Conservation (phyloP, 2,888 invertebrate genomes). For the Thymelicus sylvestris region DNA sequence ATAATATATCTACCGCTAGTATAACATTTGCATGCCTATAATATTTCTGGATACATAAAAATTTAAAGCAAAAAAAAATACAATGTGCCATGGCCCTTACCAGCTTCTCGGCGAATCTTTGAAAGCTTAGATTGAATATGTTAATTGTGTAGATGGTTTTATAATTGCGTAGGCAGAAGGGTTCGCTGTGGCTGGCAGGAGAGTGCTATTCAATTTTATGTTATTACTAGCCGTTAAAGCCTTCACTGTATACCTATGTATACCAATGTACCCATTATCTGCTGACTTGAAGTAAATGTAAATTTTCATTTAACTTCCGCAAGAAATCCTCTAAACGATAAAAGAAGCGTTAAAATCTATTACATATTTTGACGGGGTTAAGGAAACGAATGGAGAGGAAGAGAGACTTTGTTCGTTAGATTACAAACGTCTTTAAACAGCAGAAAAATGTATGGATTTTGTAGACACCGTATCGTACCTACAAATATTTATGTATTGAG, state of each 20-base stretch:
- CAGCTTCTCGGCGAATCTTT: slow-evolving; percentile 21
- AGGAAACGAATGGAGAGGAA: no score
- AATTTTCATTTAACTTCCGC: no score
- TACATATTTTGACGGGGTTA: no score
- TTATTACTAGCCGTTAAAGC: not conserved
- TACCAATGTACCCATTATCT: not conserved
- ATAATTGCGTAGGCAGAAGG: slow-evolving; percentile 26
- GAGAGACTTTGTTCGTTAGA: not conserved
- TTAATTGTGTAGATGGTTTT: slow-evolving; percentile 30
- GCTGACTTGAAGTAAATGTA: no score
- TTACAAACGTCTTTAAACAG: no score
- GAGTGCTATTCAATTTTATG: not conserved
- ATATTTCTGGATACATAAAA: not conserved
- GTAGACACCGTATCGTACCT: no score
- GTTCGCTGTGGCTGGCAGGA: slow-evolving; percentile 1
- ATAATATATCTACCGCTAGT: no score
- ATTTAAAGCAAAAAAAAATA: not conserved
- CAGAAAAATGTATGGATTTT: no score
- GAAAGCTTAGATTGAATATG: slow-evolving; percentile 33
- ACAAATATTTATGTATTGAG: no score
- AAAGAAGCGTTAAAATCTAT: no score
- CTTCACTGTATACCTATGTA: not conserved
- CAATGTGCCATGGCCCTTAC: slow-evolving; percentile 4
- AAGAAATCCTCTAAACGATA: no score
- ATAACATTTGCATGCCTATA: no score